phyloP scores from a whole-genome alignment of 2,113 vertebrate genomes.

The Pelvicachromis taeniatus region DNA sequence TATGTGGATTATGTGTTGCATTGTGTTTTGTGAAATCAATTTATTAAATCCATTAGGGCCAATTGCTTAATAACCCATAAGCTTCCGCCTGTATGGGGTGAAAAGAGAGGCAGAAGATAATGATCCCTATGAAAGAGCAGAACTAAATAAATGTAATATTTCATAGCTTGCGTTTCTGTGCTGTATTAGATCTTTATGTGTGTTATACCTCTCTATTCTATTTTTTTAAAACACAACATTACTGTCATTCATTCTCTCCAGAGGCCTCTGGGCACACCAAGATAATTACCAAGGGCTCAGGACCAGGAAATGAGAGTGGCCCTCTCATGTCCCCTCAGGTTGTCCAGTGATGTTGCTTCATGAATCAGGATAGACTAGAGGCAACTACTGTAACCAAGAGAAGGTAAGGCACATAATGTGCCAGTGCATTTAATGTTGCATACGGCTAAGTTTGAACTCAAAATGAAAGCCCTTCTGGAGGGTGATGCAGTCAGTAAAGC shows the following conservation, averaged over 20 bases:
- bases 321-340: constrained; percentile 39
- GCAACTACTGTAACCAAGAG: not conserved
- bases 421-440: not conserved
- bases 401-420: not conserved
- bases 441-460: not conserved
- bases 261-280: constrained; percentile 27
- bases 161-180: not conserved
- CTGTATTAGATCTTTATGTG: not conserved
- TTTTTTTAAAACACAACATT: not conserved
- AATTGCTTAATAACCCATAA: not conserved
- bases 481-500: not conserved
- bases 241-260: not conserved
- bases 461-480: not conserved
- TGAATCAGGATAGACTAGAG: constrained; percentile 43
- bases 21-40: not conserved
- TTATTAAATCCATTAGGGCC: not conserved
- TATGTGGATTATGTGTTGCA: not conserved
- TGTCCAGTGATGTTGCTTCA: constrained; percentile 22
- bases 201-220: not conserved
- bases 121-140: not conserved
- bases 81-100: not conserved
- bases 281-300: constrained; percentile 50
- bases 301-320: constrained; percentile 56
- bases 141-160: not conserved
- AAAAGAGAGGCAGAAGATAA: not conserved